Evolutionary conservation across 92 coral and sea anemone genomes (phyloP).

Genomic region (Epizoanthus stellaris): DNA sequence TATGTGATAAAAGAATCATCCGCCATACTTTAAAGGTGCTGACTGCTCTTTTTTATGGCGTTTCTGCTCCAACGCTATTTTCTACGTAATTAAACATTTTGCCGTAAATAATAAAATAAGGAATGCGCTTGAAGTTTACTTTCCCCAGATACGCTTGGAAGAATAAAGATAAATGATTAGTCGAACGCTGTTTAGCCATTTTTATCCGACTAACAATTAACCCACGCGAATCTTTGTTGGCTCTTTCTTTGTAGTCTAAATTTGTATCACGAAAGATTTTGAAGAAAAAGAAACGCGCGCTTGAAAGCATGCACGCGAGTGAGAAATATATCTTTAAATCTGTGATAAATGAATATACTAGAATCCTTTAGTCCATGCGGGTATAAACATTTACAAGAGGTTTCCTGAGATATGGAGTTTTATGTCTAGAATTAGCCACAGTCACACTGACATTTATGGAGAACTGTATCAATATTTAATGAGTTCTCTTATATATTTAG

Average conservation of each 20-base stretch:
- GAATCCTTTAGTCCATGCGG: background rate
- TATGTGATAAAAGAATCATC: background rate
- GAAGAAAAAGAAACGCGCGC: background rate
- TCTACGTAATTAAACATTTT: conserved; percentile 7
- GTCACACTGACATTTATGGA: conserved; percentile 3
- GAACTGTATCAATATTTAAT: background rate
- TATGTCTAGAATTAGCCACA: background rate
- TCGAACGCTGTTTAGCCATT: background rate
- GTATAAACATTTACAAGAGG: background rate
- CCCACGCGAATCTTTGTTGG: conserved; percentile 2
- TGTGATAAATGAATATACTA: background rate
- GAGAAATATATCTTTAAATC: background rate
- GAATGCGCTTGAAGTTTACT: background rate
- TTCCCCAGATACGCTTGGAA: background rate
- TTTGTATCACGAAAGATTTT: background rate
- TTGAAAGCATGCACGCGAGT: background rate
- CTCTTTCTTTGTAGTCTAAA: background rate
- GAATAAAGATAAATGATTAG: background rate
- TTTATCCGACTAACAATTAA: no score
- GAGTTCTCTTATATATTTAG: background rate
- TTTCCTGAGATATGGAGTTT: background rate
- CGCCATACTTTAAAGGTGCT: no score
- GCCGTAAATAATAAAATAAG: background rate
- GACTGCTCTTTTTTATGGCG: background rate
- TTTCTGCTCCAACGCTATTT: background rate